Percentiles rank a stretch among this genome's conserved stretches.
phyloP scores from a whole-genome alignment of 2,113 vertebrate species.

The Corapipo altera region DNA sequence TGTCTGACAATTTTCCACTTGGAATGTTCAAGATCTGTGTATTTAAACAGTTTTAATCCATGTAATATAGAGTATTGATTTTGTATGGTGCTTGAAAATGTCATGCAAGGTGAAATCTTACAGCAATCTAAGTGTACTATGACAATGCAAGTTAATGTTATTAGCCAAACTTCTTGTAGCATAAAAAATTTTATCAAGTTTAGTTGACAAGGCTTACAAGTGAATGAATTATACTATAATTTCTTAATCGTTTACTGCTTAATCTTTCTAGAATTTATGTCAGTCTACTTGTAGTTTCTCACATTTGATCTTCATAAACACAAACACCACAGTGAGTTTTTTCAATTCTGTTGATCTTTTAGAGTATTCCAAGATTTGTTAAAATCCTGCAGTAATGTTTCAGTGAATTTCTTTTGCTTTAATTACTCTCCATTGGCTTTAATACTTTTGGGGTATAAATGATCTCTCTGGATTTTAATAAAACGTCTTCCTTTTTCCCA shows the following conservation, averaged over 20 bases:
- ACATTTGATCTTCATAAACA: slow-evolving; percentile 23
- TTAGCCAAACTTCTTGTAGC: slow-evolving; percentile 60
- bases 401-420: slow-evolving; percentile 1
- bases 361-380: not conserved
- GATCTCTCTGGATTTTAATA: slow-evolving; percentile 1
- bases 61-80: slow-evolving; percentile 65
- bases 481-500: not conserved
- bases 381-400: not conserved
- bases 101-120: slow-evolving; percentile 66
- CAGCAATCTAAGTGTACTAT: slow-evolving; percentile 49
- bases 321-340: not conserved
- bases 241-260: slow-evolving; percentile 57
- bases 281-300: not conserved
- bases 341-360: not conserved
- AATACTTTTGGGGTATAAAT: not conserved
- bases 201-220: slow-evolving; percentile 33
- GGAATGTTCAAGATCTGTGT: slow-evolving; percentile 53
- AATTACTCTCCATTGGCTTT: slow-evolving; percentile 1
- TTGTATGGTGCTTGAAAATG: slow-evolving; percentile 67
- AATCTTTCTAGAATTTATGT: slow-evolving; percentile 17
- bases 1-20: slow-evolving; percentile 59
- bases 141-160: slow-evolving; percentile 62
- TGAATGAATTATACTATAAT: slow-evolving; percentile 12
- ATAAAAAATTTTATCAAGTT: slow-evolving; percentile 39
- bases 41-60: slow-evolving; percentile 68